phyloP scores from a whole-genome alignment of 2,113 vertebrate species.

The Neodontobutis hainanensis region DNA sequence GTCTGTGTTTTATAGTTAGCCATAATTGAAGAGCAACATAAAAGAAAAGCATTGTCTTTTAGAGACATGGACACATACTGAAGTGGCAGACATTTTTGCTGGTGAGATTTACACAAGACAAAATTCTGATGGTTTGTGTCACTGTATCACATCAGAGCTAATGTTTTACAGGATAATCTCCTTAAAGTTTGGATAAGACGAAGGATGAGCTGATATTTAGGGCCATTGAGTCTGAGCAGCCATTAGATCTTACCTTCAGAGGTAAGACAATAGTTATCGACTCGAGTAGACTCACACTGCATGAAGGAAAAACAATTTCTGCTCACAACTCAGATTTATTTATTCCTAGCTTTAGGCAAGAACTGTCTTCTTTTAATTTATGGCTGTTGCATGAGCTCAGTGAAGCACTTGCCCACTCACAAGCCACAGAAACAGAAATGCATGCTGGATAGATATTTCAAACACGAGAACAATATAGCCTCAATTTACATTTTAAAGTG shows the following conservation, averaged over 20 bases:
- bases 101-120: not conserved
- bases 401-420: constrained; percentile 60
- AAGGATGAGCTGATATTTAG: constrained; percentile 44
- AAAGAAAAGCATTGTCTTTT: constrained; percentile 10
- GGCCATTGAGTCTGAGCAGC: constrained; percentile 49
- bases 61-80: constrained; percentile 5
- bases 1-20: constrained; percentile 14
- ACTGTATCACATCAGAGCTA: constrained; percentile 5
- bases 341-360: constrained; percentile 78
- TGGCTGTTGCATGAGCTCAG: constrained; percentile 68
- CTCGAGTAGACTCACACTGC: constrained; percentile 63
- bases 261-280: constrained; percentile 68
- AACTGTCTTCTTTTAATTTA: constrained; percentile 75
- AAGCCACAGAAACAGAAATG: constrained; percentile 51
- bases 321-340: constrained; percentile 74
- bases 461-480: constrained; percentile 60
- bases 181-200: constrained; percentile 32
- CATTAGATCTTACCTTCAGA: constrained; percentile 70
- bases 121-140: constrained; percentile 7
- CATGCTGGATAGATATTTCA: constrained; percentile 54
- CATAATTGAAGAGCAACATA: constrained; percentile 12
- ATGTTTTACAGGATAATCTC: constrained; percentile 21
- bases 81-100: constrained; percentile 3
- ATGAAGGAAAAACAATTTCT: constrained; percentile 74
- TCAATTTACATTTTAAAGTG: constrained; percentile 59